Conservation (phyloP, 2,113 vertebrate species). For the Tetrao urogallus region DNA sequence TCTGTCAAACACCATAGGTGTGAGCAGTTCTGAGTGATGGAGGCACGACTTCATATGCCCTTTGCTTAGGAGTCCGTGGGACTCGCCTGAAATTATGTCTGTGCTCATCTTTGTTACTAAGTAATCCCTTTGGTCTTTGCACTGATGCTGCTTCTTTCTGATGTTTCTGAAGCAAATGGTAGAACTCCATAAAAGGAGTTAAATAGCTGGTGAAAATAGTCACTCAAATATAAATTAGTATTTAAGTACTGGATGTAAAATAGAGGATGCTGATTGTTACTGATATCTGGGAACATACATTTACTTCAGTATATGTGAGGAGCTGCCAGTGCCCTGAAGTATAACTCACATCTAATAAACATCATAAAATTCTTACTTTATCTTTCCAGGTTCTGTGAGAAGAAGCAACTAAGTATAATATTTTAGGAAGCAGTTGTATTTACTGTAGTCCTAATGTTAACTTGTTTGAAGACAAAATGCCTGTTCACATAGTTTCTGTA, state of each 20-base stretch:
- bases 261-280: not conserved
- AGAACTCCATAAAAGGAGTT: not conserved
- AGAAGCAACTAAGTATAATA: not conserved
- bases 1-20: not conserved
- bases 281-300: not conserved
- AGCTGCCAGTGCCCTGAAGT: not conserved
- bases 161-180: not conserved
- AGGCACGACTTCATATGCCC: not conserved
- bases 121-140: not conserved
- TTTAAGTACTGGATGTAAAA: not conserved
- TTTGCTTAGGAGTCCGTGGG: not conserved
- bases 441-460: not conserved
- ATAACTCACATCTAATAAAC: fast-evolving
- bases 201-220: not conserved
- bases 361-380: not conserved
- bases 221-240: not conserved
- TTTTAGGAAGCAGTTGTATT: not conserved
- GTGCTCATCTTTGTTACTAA: not conserved
- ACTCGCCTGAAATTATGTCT: not conserved
- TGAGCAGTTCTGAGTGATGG: not conserved
- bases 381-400: slow-evolving; percentile 14
- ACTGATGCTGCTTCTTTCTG: not conserved
- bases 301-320: not conserved
- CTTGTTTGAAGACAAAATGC: slow-evolving; percentile 60
- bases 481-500: not conserved